Percentiles rank a stretch among this genome's conserved stretches.
Evolutionary conservation across 2,113 vertebrate genomes (phyloP).

Genomic region (Psittacula cyanocephala): DNA sequence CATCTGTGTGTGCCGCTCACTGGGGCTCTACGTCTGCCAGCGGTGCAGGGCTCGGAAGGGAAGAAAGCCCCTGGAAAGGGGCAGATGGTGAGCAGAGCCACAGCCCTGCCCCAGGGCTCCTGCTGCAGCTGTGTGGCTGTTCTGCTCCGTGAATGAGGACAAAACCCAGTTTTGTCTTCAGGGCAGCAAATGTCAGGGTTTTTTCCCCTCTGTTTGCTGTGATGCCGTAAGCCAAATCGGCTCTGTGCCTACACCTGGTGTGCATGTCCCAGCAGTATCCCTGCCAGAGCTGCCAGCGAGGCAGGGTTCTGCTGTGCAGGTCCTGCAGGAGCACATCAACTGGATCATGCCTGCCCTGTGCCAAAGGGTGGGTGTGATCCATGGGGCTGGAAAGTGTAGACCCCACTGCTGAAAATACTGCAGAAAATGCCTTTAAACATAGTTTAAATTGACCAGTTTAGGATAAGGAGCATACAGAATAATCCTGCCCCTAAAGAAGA

Average conservation of each 20-base stretch:
- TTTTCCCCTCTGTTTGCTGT: not conserved
- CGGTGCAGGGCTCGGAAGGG: accelerated
- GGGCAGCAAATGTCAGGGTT: not conserved
- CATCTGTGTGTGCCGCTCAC: accelerated
- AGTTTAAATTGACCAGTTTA: accelerated
- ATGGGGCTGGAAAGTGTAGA: accelerated
- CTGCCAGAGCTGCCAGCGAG: accelerated
- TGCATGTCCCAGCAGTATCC: not conserved
- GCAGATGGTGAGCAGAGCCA: not conserved
- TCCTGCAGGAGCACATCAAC: accelerated
- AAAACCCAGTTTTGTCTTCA: not conserved
- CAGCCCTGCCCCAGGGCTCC: not conserved
- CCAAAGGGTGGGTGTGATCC: accelerated
- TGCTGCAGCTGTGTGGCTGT: not conserved
- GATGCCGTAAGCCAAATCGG: accelerated
- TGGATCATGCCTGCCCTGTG: not conserved
- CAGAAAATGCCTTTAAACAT: accelerated
- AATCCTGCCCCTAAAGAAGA: not conserved
- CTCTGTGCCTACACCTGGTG: not conserved
- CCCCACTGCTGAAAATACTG: not conserved
- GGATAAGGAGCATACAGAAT: accelerated
- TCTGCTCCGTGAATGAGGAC: not conserved
- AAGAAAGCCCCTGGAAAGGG: not conserved
- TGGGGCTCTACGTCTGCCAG: accelerated
- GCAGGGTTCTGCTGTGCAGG: not conserved